Evolutionary conservation across 2,888 invertebrate species (phyloP), one percentile per base, ranked within the genome.

Genomic region (Athetis lepigone): DNA sequence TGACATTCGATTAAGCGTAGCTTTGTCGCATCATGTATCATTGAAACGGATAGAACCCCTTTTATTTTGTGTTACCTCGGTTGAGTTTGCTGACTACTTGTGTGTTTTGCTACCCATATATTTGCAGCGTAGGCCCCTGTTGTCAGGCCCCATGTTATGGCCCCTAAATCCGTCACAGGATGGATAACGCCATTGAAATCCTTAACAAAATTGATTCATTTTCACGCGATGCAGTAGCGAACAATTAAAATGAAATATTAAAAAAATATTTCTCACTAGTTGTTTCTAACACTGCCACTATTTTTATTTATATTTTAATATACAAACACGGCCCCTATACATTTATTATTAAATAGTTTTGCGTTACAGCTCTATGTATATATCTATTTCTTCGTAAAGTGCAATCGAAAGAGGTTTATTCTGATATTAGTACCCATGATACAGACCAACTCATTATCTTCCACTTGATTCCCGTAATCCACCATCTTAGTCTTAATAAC

Each of bases 401-500:
- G 77, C 56, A 59, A 63, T 80, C 74, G 76, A 81, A 83, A 70
- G 75, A 78, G 79, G 59, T 77, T 79, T 76, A 74, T 71, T 66
- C 62, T 76, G 79, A 70, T 75, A 74, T 66, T 74, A 80, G 78
- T 82, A 80, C 81, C 77, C 79, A 79, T 80, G 73, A 77, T 78
- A 80, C 82, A 81, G 77, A 79, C 84, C 83, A 86, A 83, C 82
- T 83, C 81, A 81, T 78, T 85, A 80, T 79, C 81, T 77, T 80
- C 79, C 90, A 86, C 88, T 94, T 94, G 94, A 90, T 92, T 94
- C 94, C 94, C 94, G 86, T 88, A 86, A 89, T 89, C 85, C 88
- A 88, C 88, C 86, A 77, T 85, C 82, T 85, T 88, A 92, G 88
- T 93, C 90, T 90, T 91, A 88, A 79, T 87, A 89, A 91, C 89